Conservation (phyloP, 2,888 invertebrate genomes). For the Magallana nippona region DNA sequence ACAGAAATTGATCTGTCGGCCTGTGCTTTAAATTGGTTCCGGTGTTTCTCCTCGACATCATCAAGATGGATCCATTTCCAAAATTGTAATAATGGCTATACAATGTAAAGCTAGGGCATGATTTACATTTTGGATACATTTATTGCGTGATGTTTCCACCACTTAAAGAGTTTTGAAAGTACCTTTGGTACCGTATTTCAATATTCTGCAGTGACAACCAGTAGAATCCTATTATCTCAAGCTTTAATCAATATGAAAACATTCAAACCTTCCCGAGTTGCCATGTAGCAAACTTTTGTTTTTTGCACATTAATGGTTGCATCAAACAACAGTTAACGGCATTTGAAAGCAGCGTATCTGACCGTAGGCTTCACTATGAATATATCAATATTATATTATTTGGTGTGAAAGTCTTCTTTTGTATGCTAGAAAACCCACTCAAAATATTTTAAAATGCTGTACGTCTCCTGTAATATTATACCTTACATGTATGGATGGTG, state of each 20-base stretch:
- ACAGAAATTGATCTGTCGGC: neutral
- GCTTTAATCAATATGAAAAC: conserved; percentile 21
- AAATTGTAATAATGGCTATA: neutral
- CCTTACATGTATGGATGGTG: neutral
- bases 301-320: neutral
- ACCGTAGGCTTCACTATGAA: neutral
- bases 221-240: neutral
- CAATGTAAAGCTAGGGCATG: neutral
- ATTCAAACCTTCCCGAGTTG: neutral
- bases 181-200: neutral
- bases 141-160: neutral
- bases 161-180: neutral
- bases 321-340: neutral
- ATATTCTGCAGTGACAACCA: neutral
- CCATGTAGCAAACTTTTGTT: neutral
- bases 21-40: neutral
- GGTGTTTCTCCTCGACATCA: neutral
- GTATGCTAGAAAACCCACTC: too few species aligned
- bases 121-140: conserved; percentile 1
- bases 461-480: too few species aligned
- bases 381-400: conserved; percentile 13
- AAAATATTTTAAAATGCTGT: too few species aligned
- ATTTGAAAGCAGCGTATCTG: neutral
- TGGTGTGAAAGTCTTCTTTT: neutral
- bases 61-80: neutral